Base-by-base conservation (phyloP, 2,797 vertebrate species). In the Melanotaenia boesemani region DNA sequence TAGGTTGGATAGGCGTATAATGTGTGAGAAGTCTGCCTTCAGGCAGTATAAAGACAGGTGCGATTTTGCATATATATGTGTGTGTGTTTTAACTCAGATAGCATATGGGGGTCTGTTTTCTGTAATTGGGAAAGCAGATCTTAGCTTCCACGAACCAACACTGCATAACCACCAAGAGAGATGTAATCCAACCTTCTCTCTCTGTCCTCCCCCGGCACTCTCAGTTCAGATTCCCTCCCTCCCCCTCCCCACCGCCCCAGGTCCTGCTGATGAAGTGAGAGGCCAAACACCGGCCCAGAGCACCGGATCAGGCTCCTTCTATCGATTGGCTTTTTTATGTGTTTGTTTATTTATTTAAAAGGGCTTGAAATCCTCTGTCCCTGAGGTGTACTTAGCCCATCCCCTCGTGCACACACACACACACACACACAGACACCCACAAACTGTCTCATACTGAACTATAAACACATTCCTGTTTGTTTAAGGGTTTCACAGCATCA, bases 281-380 rank as follows among this genome's bases (percentile, higher is more conserved):
- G 77, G 81, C 84, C 79, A 84, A 90, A 89, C 85, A 79, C 74
- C 44, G 82, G 83, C 87, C 86, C 83, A 61, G 63, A 85, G 88
- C 57, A 81, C 74, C 69, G 62, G 89, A 91, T 92, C 82, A 88
- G 81, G 76, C 88, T 92, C 86, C 81, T 26, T 77, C 63, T 75
- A 93, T 91, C 52, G 89, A 92, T 94, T 89, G 63, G 80, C 70
- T 85, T 91, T 83, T 92, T 90, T 89, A 87, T 87, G 74, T 91
- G 78, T 92, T 93, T 91, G 85, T 92, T 93, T 92, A 92, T 86
- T 89, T 91, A 91, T 88, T 87, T 83, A 87, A 85, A 78, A 87
- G 82, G 75, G 77, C 85, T 61, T 77, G 82, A 89, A 86, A 75
- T 74, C 63, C 65, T 72, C 70, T 50, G 64, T 89, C 90, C 88